These are phyloP conservation scores for Atherinomorus stipes DNA, from an alignment of 2,113 vertebrate genomes.

Conservation along the genomic window DNA sequence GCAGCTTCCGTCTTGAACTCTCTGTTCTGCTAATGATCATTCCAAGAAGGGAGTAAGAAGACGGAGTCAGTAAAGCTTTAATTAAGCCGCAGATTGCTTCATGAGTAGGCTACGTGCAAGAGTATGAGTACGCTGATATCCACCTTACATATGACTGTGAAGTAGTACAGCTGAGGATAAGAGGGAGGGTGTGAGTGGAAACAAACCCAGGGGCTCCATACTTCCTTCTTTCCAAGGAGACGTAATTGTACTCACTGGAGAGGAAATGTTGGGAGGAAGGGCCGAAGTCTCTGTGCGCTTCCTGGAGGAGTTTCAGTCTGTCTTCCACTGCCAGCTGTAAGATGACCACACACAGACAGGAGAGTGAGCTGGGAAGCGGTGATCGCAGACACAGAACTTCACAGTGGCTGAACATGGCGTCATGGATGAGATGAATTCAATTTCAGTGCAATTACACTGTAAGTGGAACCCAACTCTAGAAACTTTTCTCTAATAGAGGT, in stretches of 20 bases:
- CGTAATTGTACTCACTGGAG: conserved; percentile 88
- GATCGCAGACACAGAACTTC: conserved; percentile 19
- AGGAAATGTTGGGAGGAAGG: conserved; percentile 96
- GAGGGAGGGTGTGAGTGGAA: conserved; percentile 19
- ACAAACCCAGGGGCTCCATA: conserved; percentile 1
- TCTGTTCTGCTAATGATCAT: conserved; percentile 59
- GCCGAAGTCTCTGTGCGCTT: conserved; percentile 95
- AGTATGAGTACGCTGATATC: not conserved
- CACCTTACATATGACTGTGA: not conserved
- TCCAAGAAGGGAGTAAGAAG: conserved; percentile 33
- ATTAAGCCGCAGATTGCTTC: conserved; percentile 71
- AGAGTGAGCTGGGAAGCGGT: conserved; percentile 9
- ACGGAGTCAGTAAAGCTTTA: conserved; percentile 49
- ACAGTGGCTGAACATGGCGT: conserved; percentile 29
- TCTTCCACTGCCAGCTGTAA: conserved; percentile 92
- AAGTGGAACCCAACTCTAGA: conserved; percentile 11
- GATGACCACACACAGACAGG: conserved; percentile 30
- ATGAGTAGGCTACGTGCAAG: conserved; percentile 26
- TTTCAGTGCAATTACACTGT: conserved; percentile 33
- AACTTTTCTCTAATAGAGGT: conserved; percentile 7
- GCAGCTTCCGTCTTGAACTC: conserved; percentile 16
- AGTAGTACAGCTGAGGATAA: conserved; percentile 13
- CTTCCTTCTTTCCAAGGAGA: conserved; percentile 3
- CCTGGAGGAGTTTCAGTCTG: conserved; percentile 92
- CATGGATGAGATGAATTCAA: conserved; percentile 41